Evolutionary conservation across 2,888 invertebrate genomes (phyloP).

Genomic region (Eremobia ochroleuca): DNA sequence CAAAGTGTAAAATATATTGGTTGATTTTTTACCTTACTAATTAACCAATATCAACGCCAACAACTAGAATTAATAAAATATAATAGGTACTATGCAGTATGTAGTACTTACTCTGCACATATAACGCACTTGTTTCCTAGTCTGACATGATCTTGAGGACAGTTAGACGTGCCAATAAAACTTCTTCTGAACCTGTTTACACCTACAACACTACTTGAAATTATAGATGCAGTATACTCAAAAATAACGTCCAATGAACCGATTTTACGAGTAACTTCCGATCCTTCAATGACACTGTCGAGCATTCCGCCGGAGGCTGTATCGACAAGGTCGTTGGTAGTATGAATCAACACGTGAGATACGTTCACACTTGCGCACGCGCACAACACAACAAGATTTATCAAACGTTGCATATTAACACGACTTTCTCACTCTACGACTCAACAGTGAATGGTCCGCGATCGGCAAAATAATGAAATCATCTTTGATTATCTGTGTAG

Average conservation of each 20-base stretch:
- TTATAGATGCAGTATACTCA: background rate
- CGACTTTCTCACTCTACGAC: constrained; percentile 49
- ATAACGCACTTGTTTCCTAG: constrained; percentile 27
- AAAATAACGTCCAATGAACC: constrained; percentile 4
- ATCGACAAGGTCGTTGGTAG: constrained; percentile 36
- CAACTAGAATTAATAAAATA: background rate
- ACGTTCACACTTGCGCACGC: constrained; percentile 38
- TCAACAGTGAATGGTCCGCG: constrained; percentile 38
- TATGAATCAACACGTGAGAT: constrained; percentile 34
- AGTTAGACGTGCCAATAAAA: constrained; percentile 33
- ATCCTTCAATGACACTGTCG: background rate
- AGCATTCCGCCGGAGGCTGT: constrained; percentile 26
- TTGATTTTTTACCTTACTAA: background rate
- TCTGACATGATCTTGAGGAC: constrained; percentile 18
- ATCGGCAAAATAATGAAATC: constrained; percentile 17
- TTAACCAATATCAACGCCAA: too few species aligned
- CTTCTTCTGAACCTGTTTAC: constrained; percentile 27
- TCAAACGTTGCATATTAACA: constrained; percentile 44
- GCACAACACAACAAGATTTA: constrained; percentile 42
- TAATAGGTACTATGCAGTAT: background rate
- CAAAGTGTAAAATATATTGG: background rate
- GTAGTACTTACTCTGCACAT: constrained; percentile 51
- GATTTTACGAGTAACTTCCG: background rate
- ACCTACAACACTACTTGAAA: background rate
- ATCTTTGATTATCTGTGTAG: constrained; percentile 17